Evolutionary conservation across 2,113 vertebrate species (phyloP).

Genomic region (Cavia porcellus): DNA sequence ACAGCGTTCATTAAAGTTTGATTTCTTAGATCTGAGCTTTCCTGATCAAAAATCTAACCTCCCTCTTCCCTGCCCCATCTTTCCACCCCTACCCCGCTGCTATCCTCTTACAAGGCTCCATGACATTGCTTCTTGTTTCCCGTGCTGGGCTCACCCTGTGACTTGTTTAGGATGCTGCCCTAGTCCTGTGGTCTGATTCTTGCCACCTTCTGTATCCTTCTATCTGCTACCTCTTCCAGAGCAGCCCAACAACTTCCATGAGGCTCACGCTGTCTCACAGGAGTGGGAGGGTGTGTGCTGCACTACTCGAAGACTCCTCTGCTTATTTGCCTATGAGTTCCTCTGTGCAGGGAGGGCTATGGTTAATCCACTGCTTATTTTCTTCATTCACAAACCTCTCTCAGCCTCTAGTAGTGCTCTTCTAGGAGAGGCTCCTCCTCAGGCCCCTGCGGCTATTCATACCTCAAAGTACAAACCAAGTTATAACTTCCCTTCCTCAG

Average conservation of each 20-base stretch:
- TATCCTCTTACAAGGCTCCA: not conserved
- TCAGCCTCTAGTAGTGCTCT: conserved; percentile 12
- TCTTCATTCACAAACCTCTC: not conserved
- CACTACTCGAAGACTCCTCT: not conserved
- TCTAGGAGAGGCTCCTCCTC: not conserved
- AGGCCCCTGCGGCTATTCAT: not conserved
- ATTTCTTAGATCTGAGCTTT: conserved; percentile 13
- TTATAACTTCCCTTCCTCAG: not conserved
- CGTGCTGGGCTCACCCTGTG: not conserved
- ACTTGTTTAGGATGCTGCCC: not conserved
- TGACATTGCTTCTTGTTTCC: not conserved
- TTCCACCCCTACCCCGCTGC: not conserved
- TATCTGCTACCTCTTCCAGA: not conserved
- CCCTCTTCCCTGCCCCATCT: not conserved
- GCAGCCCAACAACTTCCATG: rapidly evolving
- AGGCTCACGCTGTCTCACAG: not conserved
- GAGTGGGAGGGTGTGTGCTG: not conserved
- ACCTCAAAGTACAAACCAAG: not conserved
- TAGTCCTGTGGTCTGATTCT: not conserved
- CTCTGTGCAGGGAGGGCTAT: not conserved
- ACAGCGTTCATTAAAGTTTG: conserved; percentile 31
- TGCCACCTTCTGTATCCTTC: not conserved
- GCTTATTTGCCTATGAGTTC: not conserved
- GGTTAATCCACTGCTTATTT: not conserved
- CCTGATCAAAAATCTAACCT: conserved; percentile 18